These are phyloP conservation scores for Lypha dubia DNA, from an alignment of 2,888 invertebrate genomes.

Conservation along the genomic window DNA sequence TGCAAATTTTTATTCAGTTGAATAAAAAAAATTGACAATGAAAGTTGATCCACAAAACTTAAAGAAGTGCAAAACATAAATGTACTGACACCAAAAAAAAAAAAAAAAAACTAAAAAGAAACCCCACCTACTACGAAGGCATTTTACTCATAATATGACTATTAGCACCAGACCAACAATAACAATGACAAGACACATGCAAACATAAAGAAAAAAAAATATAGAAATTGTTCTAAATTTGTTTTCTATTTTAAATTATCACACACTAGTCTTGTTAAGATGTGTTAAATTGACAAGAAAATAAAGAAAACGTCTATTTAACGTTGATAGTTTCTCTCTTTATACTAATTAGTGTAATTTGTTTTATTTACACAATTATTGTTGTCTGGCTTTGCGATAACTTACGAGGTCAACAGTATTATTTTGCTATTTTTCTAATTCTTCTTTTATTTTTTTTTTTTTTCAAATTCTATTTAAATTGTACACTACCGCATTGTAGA, in stretches of 20 bases:
- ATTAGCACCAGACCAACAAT: too few relatives aligned
- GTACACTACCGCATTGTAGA: neutral
- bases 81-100: too few relatives aligned
- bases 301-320: constrained; percentile 24
- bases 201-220: neutral
- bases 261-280: constrained; percentile 30
- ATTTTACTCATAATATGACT: too few relatives aligned
- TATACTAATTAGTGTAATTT: constrained; percentile 66
- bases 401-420: constrained; percentile 41
- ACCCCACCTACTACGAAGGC: too few relatives aligned
- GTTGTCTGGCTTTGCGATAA: constrained; percentile 42
- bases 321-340: constrained; percentile 13
- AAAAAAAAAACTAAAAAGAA: too few relatives aligned
- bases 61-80: too few relatives aligned
- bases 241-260: constrained; percentile 27
- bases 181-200: neutral
- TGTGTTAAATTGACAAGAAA: constrained; percentile 6
- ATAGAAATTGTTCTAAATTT: constrained; percentile 30
- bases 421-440: constrained; percentile 2
- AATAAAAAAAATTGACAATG: too few relatives aligned
- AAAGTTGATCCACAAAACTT: too few relatives aligned
- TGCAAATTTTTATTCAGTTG: too few relatives aligned
- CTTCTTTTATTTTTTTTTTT: neutral
- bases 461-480: neutral
- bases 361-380: constrained; percentile 59